Conservation (phyloP, 2,113 vertebrate species). For the Istiophorus platypterus region DNA sequence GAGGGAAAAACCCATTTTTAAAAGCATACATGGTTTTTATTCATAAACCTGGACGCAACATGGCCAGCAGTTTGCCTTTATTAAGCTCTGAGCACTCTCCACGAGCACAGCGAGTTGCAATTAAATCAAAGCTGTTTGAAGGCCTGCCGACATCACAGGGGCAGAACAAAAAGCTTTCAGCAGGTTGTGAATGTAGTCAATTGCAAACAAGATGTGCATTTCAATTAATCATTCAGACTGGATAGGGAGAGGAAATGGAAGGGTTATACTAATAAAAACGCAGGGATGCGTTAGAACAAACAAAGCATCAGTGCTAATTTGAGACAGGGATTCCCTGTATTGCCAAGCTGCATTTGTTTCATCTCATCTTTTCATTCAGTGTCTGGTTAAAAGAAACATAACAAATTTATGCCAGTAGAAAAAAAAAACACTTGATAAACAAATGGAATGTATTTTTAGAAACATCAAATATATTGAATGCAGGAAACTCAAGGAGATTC, state of each 20-base stretch:
- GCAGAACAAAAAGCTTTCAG: slow-evolving; percentile 82
- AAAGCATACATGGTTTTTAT: slow-evolving; percentile 72
- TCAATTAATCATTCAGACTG: slow-evolving; percentile 82
- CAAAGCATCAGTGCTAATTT: slow-evolving; percentile 51
- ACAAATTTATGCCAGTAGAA: slow-evolving; percentile 14
- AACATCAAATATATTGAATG: slow-evolving; percentile 4
- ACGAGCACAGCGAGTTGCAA: slow-evolving; percentile 64
- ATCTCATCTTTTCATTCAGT: slow-evolving; percentile 53
- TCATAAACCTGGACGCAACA: slow-evolving; percentile 68
- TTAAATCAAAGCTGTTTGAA: slow-evolving; percentile 77
- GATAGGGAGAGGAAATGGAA: slow-evolving; percentile 68
- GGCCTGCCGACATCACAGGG: slow-evolving; percentile 72
- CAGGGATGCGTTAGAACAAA: slow-evolving; percentile 57
- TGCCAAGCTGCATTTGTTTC: slow-evolving; percentile 5
- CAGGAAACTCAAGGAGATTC: neutral
- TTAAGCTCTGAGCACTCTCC: slow-evolving; percentile 63
- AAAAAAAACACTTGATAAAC: slow-evolving; percentile 6
- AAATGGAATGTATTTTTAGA: slow-evolving; percentile 13
- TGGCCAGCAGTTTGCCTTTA: slow-evolving; percentile 65
- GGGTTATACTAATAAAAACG: slow-evolving; percentile 76
- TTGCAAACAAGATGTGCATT: slow-evolving; percentile 84
- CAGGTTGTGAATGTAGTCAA: slow-evolving; percentile 80
- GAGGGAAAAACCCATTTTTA: slow-evolving; percentile 52
- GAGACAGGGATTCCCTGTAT: slow-evolving; percentile 55
- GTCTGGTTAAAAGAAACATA: slow-evolving; percentile 38